Evolutionary conservation across 1,140 invertebrate species (phyloP), one percentile per base, ranked within the genome.

Genomic region (Popillia japonica): DNA sequence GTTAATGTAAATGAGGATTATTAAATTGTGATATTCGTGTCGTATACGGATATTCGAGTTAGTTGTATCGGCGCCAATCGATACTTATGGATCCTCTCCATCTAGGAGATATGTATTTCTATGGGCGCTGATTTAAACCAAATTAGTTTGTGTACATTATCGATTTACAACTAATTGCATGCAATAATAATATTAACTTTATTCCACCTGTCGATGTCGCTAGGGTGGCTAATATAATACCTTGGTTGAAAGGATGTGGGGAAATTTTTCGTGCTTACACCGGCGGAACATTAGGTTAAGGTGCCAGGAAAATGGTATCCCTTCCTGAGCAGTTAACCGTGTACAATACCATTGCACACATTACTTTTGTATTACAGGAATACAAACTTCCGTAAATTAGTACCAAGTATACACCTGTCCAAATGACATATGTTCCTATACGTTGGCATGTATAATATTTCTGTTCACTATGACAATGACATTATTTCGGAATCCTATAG

Each of bases 261-360:
- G 48, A 55, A 14, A 55, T 55, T 55, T 55, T 55, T 55, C 48
- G 48, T 55, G 48, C 17, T 55, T 17, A 17, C 48, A 17, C 14
- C 17, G 17, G 14, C 48, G 48, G 9, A 55, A 55, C 48, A 55
- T 55, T 55, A 55, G 4, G 48, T 0, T 55, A 55, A 55, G 48
- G 48, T 55, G 48, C 48, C 48, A 55, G 48, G 48, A 55, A 55
- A n/a, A 34, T 34, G 48, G 48, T 55, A n/a, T n/a, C 48, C 14
- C 14, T n/a, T 3, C 17, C 17, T 55, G 17, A 14, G 48, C 48
- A 55, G 14, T 17, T 14, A 55, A 55, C 48, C 48, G 17, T 34
- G 27, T 55, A 55, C 48, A 55, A 6, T 17, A 55, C 48, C 14
- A 55, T 55, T 55, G 48, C 48, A 55, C 17, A 17, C 48, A 55